These are phyloP conservation scores for Mesocricetus auratus DNA, from an alignment of 2,113 vertebrate genomes.

Conservation along the genomic window DNA sequence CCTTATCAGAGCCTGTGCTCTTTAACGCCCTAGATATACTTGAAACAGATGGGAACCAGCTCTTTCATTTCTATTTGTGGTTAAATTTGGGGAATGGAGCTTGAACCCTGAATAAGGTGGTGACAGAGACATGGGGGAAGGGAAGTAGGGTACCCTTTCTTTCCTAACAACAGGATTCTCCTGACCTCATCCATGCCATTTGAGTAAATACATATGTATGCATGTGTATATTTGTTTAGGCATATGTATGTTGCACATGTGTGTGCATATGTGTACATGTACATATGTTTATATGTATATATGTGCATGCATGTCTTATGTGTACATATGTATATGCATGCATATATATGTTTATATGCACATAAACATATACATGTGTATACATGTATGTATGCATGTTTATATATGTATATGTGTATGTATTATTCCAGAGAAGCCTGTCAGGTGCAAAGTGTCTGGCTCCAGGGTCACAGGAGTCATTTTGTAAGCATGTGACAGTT, in stretches of 20 bases:
- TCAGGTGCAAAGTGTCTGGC: background rate
- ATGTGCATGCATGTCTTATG: background rate
- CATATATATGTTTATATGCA: background rate
- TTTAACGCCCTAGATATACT: conserved; percentile 64
- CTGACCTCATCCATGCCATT: background rate
- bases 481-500: background rate
- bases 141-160: background rate
- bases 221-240: background rate
- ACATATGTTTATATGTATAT: too few relatives aligned
- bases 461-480: background rate
- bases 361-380: too few relatives aligned
- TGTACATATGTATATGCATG: background rate
- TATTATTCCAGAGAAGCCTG: background rate
- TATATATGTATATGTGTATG: background rate
- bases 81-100: conserved; percentile 24
- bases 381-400: background rate
- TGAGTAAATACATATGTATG: background rate
- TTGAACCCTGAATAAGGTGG: background rate
- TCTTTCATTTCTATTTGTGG: conserved; percentile 20
- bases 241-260: background rate
- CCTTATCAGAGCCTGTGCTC: conserved; percentile 53
- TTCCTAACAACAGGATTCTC: background rate
- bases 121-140: background rate
- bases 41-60: conserved; percentile 44
- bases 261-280: background rate